Percentiles rank a stretch among this genome's conserved stretches.
These are phyloP conservation scores for Danio rerio DNA, from an alignment of 2,113 vertebrate genomes.

Conservation along the genomic window GRCz12tu NC_133180.1:28496001-28496500, in stretches of 20 bases:
- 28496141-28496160: background rate
- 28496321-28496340: slow-evolving; percentile 33
- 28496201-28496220: slow-evolving; percentile 24
- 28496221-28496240: slow-evolving; percentile 7
- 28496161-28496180: background rate
- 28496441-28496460: background rate
- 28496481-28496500: background rate
- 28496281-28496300: slow-evolving; percentile 29
- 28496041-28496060: too few species aligned
- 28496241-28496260: slow-evolving; percentile 20
- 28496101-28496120: background rate
- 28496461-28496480: background rate
- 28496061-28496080: too few species aligned
- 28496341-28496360: background rate
- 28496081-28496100: too few species aligned
- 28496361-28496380: background rate
- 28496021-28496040: too few species aligned
- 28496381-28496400: background rate
- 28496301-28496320: slow-evolving; percentile 3
- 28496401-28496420: slow-evolving; percentile 1
- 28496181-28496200: background rate
- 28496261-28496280: background rate
- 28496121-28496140: background rate
- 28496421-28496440: background rate
- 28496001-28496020: too few species aligned